phyloP scores from a whole-genome alignment of 2,888 invertebrate species.

The Beris chalybata region DNA sequence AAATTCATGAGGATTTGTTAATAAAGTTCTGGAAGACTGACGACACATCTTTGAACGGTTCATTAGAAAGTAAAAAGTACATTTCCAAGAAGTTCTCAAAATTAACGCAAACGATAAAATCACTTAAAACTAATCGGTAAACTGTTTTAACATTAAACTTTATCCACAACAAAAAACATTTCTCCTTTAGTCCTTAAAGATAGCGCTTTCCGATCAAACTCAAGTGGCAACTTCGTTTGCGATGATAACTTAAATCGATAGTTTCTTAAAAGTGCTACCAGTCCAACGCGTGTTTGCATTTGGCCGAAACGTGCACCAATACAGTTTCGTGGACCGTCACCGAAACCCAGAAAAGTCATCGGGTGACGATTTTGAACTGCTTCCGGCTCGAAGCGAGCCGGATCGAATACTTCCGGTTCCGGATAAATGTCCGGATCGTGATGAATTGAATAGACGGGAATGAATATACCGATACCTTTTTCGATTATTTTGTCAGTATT shows the following conservation, averaged over 20 bases:
- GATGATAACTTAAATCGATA: conserved; percentile 28
- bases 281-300: conserved; percentile 43
- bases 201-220: conserved; percentile 5
- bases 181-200: too few species aligned
- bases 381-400: conserved; percentile 62
- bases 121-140: too few species aligned
- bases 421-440: conserved; percentile 64
- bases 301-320: conserved; percentile 53
- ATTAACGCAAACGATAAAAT: too few species aligned
- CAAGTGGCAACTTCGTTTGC: conserved; percentile 26
- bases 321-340: conserved; percentile 55
- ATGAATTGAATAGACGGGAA: conserved; percentile 63
- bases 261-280: conserved; percentile 30
- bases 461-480: conserved; percentile 59
- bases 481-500: conserved; percentile 57
- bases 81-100: too few species aligned
- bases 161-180: not conserved
- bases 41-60: too few species aligned
- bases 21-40: too few species aligned
- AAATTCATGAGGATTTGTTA: too few species aligned
- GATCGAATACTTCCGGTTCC: conserved; percentile 64
- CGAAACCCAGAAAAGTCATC: conserved; percentile 55
- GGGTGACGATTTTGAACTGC: conserved; percentile 56
- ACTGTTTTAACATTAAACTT: not conserved
- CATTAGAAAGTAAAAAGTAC: too few species aligned